phyloP scores from a whole-genome alignment of 2,113 vertebrate genomes.

The Andinoacara biseriatus region DNA sequence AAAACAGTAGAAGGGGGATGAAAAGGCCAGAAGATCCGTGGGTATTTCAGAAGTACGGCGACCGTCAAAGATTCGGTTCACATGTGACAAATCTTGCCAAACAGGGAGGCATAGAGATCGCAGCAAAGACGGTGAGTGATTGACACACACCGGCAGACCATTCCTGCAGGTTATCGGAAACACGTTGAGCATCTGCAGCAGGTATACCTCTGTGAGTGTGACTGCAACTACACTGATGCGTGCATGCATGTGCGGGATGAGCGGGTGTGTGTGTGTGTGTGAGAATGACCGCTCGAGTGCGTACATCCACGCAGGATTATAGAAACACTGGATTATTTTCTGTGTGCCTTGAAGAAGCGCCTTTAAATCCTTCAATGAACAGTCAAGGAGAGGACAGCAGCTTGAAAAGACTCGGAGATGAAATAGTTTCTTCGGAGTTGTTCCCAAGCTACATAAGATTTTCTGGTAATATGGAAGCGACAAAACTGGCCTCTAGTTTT shows the following conservation, averaged over 20 bases:
- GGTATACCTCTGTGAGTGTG: background rate
- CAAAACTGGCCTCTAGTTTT: constrained; percentile 20
- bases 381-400: constrained; percentile 64
- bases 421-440: constrained; percentile 35
- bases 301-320: constrained; percentile 60
- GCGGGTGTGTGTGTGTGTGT: background rate
- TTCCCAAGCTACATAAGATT: background rate
- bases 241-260: background rate
- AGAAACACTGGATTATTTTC: constrained; percentile 67
- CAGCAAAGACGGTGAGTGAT: constrained; percentile 33
- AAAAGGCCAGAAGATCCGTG: constrained; percentile 54
- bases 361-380: constrained; percentile 60
- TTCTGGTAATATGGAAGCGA: background rate
- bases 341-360: constrained; percentile 28
- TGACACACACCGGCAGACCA: constrained; percentile 12
- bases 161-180: constrained; percentile 45
- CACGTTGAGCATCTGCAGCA: constrained; percentile 36
- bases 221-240: background rate
- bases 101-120: constrained; percentile 16
- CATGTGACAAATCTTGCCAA: constrained; percentile 39
- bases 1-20: constrained; percentile 45
- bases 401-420: constrained; percentile 22
- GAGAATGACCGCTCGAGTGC: constrained; percentile 30
- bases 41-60: constrained; percentile 39
- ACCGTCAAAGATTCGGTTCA: constrained; percentile 41